Conservation (phyloP, 2,113 vertebrate genomes). For the Ceyx cyanopectus region DNA sequence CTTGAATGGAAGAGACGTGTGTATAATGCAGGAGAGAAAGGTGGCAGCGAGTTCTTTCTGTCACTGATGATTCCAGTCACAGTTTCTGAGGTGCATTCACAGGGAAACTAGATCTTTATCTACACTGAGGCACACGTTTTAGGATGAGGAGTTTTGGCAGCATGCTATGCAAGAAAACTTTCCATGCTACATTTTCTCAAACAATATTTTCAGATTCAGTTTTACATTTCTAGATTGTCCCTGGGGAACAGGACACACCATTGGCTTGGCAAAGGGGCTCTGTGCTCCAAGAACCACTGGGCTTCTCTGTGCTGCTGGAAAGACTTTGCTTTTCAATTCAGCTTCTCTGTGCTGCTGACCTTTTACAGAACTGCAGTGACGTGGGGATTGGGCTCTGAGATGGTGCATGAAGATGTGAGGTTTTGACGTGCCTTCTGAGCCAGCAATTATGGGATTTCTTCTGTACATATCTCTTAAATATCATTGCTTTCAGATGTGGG, state of each 20-base stretch:
- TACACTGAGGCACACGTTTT: background rate
- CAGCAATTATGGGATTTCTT: background rate
- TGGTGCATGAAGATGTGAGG: background rate
- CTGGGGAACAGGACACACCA: background rate
- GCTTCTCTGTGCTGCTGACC: background rate
- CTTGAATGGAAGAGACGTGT: background rate
- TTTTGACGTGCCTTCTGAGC: background rate
- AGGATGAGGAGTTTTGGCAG: background rate
- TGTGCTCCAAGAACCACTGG: background rate
- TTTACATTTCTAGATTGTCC: background rate
- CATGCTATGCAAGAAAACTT: background rate
- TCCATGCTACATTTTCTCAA: background rate
- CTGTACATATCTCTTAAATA: background rate
- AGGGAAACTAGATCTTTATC: background rate
- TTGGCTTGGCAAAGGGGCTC: background rate
- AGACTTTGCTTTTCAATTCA: background rate
- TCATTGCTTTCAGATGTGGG: background rate
- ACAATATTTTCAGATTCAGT: background rate
- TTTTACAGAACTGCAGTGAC: background rate
- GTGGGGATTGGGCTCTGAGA: background rate
- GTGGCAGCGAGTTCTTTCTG: background rate
- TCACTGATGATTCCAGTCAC: background rate
- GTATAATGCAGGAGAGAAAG: background rate
- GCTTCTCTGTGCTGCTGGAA: background rate
- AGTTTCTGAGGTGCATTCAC: background rate